Percentiles rank a stretch among this genome's conserved stretches.
Evolutionary conservation across 2,113 vertebrate genomes (phyloP).

Genomic region (Cephalopholis sonnerati): DNA sequence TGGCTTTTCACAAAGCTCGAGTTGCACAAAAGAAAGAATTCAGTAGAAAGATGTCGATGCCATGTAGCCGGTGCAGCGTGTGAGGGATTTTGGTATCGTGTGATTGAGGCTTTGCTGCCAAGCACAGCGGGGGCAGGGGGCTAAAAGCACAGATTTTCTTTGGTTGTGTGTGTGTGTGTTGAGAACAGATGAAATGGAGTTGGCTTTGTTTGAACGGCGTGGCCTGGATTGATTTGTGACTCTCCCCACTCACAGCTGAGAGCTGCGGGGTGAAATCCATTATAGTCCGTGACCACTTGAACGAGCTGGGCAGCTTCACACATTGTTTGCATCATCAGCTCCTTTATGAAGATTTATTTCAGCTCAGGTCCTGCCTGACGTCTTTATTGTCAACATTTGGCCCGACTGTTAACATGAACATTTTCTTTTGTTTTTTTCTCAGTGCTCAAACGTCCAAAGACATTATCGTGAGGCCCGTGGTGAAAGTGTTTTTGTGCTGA

Average conservation of each 20-base stretch:
- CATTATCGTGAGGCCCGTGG: conserved; percentile 4
- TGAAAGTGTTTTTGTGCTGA: conserved; percentile 3
- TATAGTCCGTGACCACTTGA: conserved; percentile 16
- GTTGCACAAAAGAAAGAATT: conserved; percentile 71
- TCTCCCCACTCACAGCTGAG: conserved; percentile 7
- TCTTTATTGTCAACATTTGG: conserved; percentile 54
- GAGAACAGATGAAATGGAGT: conserved; percentile 25
- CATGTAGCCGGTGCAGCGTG: conserved; percentile 49
- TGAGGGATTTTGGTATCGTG: conserved; percentile 69
- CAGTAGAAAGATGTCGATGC: conserved; percentile 31
- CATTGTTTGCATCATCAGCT: conserved; percentile 26
- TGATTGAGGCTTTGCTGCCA: conserved; percentile 71
- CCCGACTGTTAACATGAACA: conserved; percentile 33
- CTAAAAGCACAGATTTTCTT: conserved; percentile 14
- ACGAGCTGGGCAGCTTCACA: conserved; percentile 27
- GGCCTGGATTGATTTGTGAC: conserved; percentile 41
- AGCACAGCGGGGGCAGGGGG: conserved; percentile 28
- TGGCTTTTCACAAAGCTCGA: conserved; percentile 39
- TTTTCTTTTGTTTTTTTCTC: not conserved
- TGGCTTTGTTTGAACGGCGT: conserved; percentile 28
- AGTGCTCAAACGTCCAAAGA: conserved; percentile 13
- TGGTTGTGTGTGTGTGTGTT: not conserved
- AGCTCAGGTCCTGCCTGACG: conserved; percentile 24
- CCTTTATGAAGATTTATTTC: conserved; percentile 50
- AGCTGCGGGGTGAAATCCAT: conserved; percentile 6